Conservation (phyloP, 1,140 invertebrate species). For the Drosophila truncata region DNA sequence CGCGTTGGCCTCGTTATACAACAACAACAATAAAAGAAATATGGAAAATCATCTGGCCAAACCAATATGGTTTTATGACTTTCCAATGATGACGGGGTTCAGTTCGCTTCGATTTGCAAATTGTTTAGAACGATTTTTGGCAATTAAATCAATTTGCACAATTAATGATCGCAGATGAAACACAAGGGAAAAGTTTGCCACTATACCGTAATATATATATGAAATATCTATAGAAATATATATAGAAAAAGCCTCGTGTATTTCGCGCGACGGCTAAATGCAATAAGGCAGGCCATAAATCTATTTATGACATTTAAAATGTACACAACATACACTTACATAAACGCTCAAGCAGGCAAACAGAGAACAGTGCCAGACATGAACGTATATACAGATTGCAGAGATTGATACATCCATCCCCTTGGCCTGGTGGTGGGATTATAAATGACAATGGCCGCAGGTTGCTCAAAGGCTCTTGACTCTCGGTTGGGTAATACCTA, state of each 20-base stretch:
- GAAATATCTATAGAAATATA: not conserved
- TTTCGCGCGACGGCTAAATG: slow-evolving; percentile 46
- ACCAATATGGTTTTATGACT: slow-evolving; percentile 63
- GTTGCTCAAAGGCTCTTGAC: slow-evolving; percentile 44
- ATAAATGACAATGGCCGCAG: slow-evolving; percentile 43
- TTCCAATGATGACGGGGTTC: slow-evolving; percentile 60
- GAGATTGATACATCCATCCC: slow-evolving; percentile 27
- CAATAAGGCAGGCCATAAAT: slow-evolving; percentile 71
- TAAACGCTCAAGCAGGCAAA: slow-evolving; percentile 20
- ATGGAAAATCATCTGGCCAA: slow-evolving; percentile 36
- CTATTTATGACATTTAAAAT: slow-evolving; percentile 82
- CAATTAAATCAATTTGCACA: slow-evolving; percentile 80
- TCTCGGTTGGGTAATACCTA: slow-evolving; percentile 47
- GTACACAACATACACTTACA: slow-evolving; percentile 58
- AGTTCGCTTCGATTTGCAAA: slow-evolving; percentile 32
- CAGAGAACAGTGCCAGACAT: slow-evolving; percentile 20
- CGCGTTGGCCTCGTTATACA: slow-evolving; percentile 16
- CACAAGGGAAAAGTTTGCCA: slow-evolving; percentile 17
- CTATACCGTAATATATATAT: not conserved
- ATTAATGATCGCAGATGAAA: slow-evolving; percentile 63
- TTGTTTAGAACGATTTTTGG: slow-evolving; percentile 66
- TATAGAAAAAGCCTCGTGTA: slow-evolving; percentile 11
- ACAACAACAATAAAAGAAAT: slow-evolving; percentile 1
- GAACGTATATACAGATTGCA: not conserved
- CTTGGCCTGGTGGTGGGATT: slow-evolving; percentile 17